Evolutionary conservation across 2,113 vertebrate genomes (phyloP).

Genomic region (Fregetta grallaria): DNA sequence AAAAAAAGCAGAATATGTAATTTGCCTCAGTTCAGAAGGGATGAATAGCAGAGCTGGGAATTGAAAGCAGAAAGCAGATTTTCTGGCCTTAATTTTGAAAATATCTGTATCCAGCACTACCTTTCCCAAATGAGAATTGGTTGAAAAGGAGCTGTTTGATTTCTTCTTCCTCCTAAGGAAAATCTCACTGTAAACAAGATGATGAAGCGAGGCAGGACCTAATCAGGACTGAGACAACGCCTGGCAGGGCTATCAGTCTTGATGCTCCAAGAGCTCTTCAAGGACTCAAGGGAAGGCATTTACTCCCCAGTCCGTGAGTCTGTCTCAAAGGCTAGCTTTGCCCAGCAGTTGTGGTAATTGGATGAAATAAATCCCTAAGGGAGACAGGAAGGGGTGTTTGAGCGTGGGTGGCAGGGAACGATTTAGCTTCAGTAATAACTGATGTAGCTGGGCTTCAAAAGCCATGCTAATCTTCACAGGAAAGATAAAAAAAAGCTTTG

Average conservation of each 20-base stretch:
- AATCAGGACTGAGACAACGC: background rate
- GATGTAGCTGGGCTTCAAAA: background rate
- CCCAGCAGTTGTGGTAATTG: background rate
- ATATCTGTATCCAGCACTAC: background rate
- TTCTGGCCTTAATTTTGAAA: background rate
- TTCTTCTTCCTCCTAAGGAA: background rate
- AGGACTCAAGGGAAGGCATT: background rate
- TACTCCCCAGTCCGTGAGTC: background rate
- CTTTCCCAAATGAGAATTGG: constrained; percentile 9
- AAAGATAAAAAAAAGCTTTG: background rate
- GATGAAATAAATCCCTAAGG: background rate
- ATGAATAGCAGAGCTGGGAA: constrained; percentile 1
- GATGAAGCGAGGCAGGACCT: background rate
- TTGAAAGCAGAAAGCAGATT: background rate
- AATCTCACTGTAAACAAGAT: background rate
- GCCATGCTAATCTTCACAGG: background rate
- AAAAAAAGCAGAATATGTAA: background rate
- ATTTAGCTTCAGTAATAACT: background rate
- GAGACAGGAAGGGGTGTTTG: background rate
- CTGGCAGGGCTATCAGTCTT: background rate
- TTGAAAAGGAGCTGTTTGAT: background rate
- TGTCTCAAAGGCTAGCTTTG: background rate
- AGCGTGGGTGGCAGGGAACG: background rate
- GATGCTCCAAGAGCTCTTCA: background rate
- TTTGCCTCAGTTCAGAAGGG: background rate